Base-by-base conservation (phyloP, 2,113 vertebrate species). In the Eclectus roratus region DNA sequence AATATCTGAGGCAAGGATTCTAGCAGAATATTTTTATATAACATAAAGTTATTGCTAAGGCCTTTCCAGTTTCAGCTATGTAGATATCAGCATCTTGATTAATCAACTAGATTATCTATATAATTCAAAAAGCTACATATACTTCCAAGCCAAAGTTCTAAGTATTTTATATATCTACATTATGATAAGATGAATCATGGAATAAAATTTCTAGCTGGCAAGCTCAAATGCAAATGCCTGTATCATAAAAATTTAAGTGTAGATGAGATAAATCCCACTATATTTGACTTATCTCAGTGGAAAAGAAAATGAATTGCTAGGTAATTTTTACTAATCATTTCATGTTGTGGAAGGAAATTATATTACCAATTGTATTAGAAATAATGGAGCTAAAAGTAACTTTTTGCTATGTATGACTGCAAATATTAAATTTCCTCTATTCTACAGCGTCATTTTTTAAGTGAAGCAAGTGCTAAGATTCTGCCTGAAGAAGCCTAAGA, bases 281-380 rank as follows among this genome's bases (percentile, higher is more conserved):
- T 64, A 79, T 87, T 79, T 96, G 47, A 91, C 65, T 94, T 91
- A 74, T 78, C n/a, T 91, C 37, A 52, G 13, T 35, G n/a, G 47
- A 79, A 89, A 72, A 44, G 3, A 64, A 64, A 79, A 91, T 72
- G 7, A 93, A 93, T 93, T 81, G 39, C 29, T 81, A 19, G 39
- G 91, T 91, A 85, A 91, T 87, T 94, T 79, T 85, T 79, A 55
- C 74, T 76, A 61, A 91, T 21, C 29, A 72, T 85, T 14, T 93
- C 17, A 2, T 88, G 17, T 60, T 81, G 10, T 58, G 33, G 37
- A 85, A 89, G 39, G 21, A 91, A 94, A 89, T 91, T 74, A 10
- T 44, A 24, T 78, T 95, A 89, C 71, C 78, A 68, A 50, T 79
- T 85, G 10, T 60, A 37, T 82, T 79, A 85, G 73, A 87, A 94